A percentile compares a stretch with the other conserved stretches of the same genome.
phyloP scores from a whole-genome alignment of 2,888 invertebrate species.

The Flexamia atlantica region DNA sequence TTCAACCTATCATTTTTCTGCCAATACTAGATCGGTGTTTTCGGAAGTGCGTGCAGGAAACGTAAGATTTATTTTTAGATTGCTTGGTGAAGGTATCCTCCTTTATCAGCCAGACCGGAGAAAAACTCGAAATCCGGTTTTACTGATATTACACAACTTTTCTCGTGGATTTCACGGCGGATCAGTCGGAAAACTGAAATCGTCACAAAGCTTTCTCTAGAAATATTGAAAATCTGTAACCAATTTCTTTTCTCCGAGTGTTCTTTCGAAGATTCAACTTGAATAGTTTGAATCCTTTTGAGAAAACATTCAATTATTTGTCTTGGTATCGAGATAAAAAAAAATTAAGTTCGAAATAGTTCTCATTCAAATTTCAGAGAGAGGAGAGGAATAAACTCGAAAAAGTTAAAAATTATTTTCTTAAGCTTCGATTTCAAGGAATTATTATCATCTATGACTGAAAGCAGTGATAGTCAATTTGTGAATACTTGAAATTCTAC shows the following conservation, averaged over 20 bases:
- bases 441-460: no score
- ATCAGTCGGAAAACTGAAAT: conserved; percentile 32
- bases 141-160: conserved; percentile 45
- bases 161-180: conserved; percentile 23
- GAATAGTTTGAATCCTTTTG: not conserved
- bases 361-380: no score
- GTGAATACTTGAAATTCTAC: no score
- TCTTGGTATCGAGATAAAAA: not conserved
- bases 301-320: not conserved
- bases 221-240: conserved; percentile 37
- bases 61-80: not conserved
- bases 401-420: no score
- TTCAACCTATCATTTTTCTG: no score
- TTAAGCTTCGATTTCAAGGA: no score
- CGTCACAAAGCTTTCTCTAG: conserved; percentile 19
- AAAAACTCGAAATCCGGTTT: conserved; percentile 34
- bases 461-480: no score
- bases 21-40: no score
- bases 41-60: no score
- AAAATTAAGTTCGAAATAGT: no score
- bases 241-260: conserved; percentile 1
- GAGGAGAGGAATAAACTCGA: no score
- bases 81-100: not conserved
- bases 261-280: not conserved
- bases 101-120: not conserved